These are phyloP conservation scores for Hippolais icterina DNA, from an alignment of 2,113 vertebrate species.

Conservation along the genomic window DNA sequence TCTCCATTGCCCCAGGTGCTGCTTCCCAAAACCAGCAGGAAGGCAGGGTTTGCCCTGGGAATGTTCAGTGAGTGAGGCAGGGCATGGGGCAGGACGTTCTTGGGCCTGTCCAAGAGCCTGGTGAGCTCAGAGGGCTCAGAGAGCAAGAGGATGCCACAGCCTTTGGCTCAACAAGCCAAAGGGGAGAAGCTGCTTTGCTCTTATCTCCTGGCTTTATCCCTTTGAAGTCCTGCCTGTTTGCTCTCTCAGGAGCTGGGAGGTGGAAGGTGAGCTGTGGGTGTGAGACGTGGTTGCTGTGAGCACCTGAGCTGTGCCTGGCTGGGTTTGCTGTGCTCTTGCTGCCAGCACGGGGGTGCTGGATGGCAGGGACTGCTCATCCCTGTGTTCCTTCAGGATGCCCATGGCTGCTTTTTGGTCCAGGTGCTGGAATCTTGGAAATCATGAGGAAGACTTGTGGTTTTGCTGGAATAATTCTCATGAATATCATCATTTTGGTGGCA, in stretches of 20 bases:
- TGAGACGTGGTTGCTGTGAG: not conserved
- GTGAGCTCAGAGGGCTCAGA: not conserved
- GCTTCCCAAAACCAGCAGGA: not conserved
- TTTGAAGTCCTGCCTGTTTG: not conserved
- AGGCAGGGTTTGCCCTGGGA: fast-evolving
- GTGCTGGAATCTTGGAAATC: not conserved
- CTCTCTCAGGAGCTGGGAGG: not conserved
- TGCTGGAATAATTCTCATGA: not conserved
- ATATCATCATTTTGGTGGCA: not conserved
- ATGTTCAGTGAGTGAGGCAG: not conserved
- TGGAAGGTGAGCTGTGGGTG: not conserved
- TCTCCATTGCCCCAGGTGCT: fast-evolving
- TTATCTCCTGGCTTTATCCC: not conserved
- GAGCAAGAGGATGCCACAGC: not conserved
- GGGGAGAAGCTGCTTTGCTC: not conserved
- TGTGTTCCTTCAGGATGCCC: not conserved
- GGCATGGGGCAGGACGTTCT: fast-evolving
- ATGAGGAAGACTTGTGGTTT: fast-evolving
- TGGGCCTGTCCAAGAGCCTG: not conserved
- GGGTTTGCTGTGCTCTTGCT: not conserved
- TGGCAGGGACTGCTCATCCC: not conserved
- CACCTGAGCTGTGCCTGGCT: not conserved
- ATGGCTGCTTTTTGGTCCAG: not conserved
- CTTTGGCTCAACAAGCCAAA: not conserved
- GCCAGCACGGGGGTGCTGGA: not conserved